Base-by-base conservation (phyloP, 2,888 invertebrate species). In the Agrochola circellaris region DNA sequence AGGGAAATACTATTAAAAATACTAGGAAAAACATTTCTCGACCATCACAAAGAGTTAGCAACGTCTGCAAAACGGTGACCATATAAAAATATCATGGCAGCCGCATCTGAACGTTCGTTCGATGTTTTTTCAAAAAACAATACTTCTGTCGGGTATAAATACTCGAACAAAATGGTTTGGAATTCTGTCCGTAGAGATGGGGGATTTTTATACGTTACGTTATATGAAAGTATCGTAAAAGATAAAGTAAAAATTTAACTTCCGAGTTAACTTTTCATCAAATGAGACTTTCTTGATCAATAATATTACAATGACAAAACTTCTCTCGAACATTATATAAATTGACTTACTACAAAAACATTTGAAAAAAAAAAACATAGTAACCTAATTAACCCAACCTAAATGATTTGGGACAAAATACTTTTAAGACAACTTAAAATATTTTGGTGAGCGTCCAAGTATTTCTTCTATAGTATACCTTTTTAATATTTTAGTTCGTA, bases 51-150 rank as follows among this genome's bases (percentile, higher is more conserved):
- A 84, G 82, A 64, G 60, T 67, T 38, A 60, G 38, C 48, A 30
- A 20, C 20, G 73, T 74, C 66, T 61, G 62, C n/a, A 61, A 56
- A 76, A 85, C 23, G 48, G 73, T 73, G 85, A 73, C 77, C 77
- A 54, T 73, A 75, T 62, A 83, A 85, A 85, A 82, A 82, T 75
- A 85, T 73, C 62, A 65, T 70, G 82, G 64, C 61, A 45, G 60
- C 51, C 51, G 61, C 62, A 85, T 85, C 82, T 75, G 81, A 73
- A 80, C 74, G 81, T 74, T 80, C 74, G 60, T 34, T 34, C 38
- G 42, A 62, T 60, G 85, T 82, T 84, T 71, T 84, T 84, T 80
- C 66, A 82, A 82, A 82, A 82, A 74, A 82, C 82, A 84, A 84
- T 71, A 66, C 80, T 79, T 84, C 81, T 34, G 68, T 48, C 79